These are phyloP conservation scores for Epizoanthus scotinus DNA, from an alignment of 92 coral and sea anemone genomes.

Conservation along the genomic window DNA sequence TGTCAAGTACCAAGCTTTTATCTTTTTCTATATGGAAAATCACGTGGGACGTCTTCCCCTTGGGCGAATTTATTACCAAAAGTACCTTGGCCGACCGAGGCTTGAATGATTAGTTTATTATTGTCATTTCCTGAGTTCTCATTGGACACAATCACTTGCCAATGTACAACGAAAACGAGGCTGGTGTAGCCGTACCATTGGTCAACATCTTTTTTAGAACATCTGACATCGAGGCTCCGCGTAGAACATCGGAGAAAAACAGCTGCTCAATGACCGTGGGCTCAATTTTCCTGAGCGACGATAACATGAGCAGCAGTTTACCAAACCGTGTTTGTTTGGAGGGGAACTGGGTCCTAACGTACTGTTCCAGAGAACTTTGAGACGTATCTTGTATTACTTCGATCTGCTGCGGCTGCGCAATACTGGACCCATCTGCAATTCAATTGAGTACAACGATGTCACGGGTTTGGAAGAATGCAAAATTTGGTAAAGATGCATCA, in stretches of 20 bases:
- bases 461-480: background rate
- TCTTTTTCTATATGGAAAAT: too few species aligned
- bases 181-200: slow-evolving; percentile 46
- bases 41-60: too few species aligned
- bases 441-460: background rate
- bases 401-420: slow-evolving; percentile 74
- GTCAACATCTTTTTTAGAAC: slow-evolving; percentile 83
- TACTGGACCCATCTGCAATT: slow-evolving; percentile 76
- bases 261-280: slow-evolving; percentile 87
- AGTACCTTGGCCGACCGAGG: too few species aligned
- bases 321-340: slow-evolving; percentile 84
- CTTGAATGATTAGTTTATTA: too few species aligned
- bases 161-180: slow-evolving; percentile 29
- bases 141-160: background rate
- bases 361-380: slow-evolving; percentile 88
- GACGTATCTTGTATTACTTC: slow-evolving; percentile 89
- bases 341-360: slow-evolving; percentile 81
- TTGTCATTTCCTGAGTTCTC: too few species aligned
- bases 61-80: too few species aligned
- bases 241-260: slow-evolving; percentile 85
- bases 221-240: slow-evolving; percentile 91
- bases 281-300: slow-evolving; percentile 81
- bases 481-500: background rate
- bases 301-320: slow-evolving; percentile 84
- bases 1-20: too few species aligned